phyloP scores from a whole-genome alignment of 2,797 vertebrate species.

The Galagoides demidoff region DNA sequence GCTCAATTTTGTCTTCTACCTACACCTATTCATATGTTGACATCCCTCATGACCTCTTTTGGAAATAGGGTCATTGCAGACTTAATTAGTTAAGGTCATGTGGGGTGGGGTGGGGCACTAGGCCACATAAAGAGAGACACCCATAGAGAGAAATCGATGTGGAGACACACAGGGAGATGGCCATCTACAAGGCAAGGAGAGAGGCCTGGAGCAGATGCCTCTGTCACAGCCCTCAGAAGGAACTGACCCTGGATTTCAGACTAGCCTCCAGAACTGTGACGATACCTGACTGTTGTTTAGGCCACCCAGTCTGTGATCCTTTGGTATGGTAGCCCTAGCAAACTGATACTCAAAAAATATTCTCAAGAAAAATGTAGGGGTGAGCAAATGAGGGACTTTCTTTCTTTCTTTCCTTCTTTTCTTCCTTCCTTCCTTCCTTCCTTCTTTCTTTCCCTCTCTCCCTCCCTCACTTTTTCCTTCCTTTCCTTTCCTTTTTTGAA shows the following conservation, averaged over 20 bases:
- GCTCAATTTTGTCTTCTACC: neutral
- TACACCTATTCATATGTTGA: neutral
- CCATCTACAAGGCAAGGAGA: neutral
- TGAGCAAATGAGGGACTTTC: neutral
- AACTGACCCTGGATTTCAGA: neutral
- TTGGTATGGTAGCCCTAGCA: neutral
- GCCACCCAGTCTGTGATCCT: neutral
- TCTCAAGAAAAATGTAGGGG: conserved; percentile 21
- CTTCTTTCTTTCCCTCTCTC: no score
- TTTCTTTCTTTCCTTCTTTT: no score
- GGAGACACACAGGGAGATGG: neutral
- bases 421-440: no score
- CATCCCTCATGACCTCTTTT: neutral
- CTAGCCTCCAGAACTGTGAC: neutral
- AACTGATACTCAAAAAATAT: conserved; percentile 2
- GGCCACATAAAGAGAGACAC: neutral
- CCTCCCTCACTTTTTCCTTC: no score
- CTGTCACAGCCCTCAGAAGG: neutral
- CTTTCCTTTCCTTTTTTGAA: no score
- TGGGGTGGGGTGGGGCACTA: neutral
- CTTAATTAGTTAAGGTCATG: neutral
- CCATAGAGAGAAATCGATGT: neutral
- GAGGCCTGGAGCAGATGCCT: neutral
- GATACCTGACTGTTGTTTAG: neutral
- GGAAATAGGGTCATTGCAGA: neutral